Conservation (phyloP, 2,888 invertebrate genomes). For the Mamestra brassicae region DNA sequence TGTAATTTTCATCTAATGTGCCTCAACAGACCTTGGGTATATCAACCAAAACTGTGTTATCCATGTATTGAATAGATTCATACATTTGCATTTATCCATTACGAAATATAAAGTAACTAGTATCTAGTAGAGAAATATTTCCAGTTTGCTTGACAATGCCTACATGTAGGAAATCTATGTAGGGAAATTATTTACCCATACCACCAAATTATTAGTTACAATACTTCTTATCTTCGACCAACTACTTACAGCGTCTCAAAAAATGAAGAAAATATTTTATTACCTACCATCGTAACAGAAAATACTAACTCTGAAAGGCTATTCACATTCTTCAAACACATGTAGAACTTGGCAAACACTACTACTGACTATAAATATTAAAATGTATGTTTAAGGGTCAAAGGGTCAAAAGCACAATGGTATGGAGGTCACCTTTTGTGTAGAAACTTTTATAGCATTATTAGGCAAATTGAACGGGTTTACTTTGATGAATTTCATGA, state of each 20-base stretch:
- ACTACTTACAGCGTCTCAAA: not conserved
- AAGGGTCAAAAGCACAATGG: not conserved
- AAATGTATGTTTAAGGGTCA: conserved; percentile 20
- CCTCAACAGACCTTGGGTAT: too few relatives aligned
- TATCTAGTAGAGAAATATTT: not conserved
- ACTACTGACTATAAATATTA: conserved; percentile 31
- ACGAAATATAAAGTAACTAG: not conserved
- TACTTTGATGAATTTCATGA: not conserved
- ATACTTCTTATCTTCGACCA: conserved; percentile 10
- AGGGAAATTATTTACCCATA: not conserved
- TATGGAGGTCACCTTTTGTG: conserved; percentile 11
- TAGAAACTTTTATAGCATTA: conserved; percentile 20
- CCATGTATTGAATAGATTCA: too few relatives aligned
- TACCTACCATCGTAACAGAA: not conserved
- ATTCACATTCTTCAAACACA: conserved; percentile 19
- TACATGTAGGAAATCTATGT: not conserved
- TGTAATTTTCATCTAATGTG: too few relatives aligned
- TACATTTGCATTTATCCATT: not conserved
- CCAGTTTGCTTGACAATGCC: not conserved
- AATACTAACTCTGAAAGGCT: conserved; percentile 9
- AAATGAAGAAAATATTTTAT: conserved; percentile 10
- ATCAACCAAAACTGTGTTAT: too few relatives aligned
- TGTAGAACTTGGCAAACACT: conserved; percentile 30
- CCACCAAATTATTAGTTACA: not conserved
- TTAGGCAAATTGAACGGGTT: conserved; percentile 23